Base-by-base conservation (phyloP, 2,888 invertebrate species). In the Camponotus fellah region DNA sequence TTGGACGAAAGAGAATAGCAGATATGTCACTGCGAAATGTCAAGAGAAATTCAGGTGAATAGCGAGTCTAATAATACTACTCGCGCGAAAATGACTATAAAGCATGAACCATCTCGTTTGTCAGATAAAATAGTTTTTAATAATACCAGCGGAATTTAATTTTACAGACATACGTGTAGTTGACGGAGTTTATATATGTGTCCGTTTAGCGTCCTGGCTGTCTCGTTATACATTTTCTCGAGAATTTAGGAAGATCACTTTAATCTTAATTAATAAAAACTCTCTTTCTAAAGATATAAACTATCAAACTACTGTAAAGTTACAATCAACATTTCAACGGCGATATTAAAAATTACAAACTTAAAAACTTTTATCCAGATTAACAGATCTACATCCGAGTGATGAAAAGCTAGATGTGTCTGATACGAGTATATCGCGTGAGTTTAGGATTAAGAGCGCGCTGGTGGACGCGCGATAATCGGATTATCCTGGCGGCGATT, bases 401-500 rank as follows among this genome's bases (percentile, higher is more conserved):
- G 40, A 58, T 43, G 34, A 32, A 69, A 34, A 69, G 26, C 26
- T 21, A 46, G 46, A 79, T 17, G 34, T 21, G 17, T 58, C 34
- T 69, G 68, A 58, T 69, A 69, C 12, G 10, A 21, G 10, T 10
- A 69, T 34, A 79, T 69, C 21, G 58, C n/a, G 43, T 37, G 46
- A 60, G 71, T 60, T 60, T 37, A 8, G 79, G 71, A 79, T 71
- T 71, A 79, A 71, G 60, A 69, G 40, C 21, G 21, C 58, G 71
- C 79, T 2, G 58, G 43, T 53, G 56, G 14, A 68, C 43, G 58
- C 58, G n/a, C 46, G 71, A 71, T 79, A 79, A 79, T 71, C 71
- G 71, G 79, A 79, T 79, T 79, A 79, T 71, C 46, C 79, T 8
- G 21, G 34, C n/a, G 71, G 79, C 79, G 79, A 79, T 79, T 79